These are phyloP conservation scores for Silurus glanis DNA, from an alignment of 2,113 vertebrate genomes.

Conservation along the genomic window DNA sequence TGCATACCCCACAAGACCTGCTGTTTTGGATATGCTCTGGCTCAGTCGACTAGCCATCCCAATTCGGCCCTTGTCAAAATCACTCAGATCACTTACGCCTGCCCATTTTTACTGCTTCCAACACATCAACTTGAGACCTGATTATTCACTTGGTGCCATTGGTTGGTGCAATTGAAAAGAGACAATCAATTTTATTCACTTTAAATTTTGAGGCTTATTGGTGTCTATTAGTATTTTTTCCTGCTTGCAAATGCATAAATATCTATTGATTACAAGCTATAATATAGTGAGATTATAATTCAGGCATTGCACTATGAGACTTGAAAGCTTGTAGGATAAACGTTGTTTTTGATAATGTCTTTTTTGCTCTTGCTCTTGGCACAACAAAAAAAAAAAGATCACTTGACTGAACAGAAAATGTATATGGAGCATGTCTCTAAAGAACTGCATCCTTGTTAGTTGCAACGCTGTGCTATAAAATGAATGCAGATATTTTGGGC, in stretches of 20 bases:
- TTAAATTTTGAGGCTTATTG: too few relatives aligned
- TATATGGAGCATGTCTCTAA: slow-evolving; percentile 39
- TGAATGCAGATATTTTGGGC: slow-evolving; percentile 29
- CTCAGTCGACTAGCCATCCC: too few relatives aligned
- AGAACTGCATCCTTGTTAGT: background rate
- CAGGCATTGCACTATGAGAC: background rate
- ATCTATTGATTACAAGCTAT: background rate
- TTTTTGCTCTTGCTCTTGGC: background rate
- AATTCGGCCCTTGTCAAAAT: too few relatives aligned
- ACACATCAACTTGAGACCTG: too few relatives aligned
- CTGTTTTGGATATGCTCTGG: too few relatives aligned
- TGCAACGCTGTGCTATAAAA: background rate
- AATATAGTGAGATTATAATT: background rate
- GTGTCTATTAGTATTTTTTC: background rate
- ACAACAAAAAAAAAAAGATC: background rate
- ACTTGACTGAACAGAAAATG: slow-evolving; percentile 7
- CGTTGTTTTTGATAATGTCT: slow-evolving; percentile 2
- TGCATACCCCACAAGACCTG: too few relatives aligned
- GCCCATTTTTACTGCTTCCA: too few relatives aligned
- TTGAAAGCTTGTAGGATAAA: background rate
- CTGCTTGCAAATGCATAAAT: background rate
- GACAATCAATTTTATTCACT: background rate
- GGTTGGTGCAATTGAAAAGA: too few relatives aligned
- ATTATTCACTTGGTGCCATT: too few relatives aligned
- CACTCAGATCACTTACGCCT: too few relatives aligned